These are phyloP conservation scores for Gisinianus flammeolus DNA, from an alignment of 2,888 invertebrate genomes.

Conservation along the genomic window DNA sequence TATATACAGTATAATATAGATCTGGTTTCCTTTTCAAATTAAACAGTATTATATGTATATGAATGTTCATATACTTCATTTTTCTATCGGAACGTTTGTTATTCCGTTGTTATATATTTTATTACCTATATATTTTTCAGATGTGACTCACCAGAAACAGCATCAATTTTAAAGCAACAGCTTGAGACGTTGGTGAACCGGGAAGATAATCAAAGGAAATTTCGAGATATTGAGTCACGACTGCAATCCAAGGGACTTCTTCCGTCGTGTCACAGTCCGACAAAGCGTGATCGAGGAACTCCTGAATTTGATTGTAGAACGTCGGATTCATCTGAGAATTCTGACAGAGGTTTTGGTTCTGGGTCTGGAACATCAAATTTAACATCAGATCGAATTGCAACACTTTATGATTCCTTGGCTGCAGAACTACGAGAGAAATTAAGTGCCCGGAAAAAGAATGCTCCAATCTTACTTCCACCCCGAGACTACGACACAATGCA, in stretches of 20 bases:
- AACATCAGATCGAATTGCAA: slow-evolving; percentile 67
- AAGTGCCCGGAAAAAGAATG: slow-evolving; percentile 62
- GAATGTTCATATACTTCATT: too few relatives aligned
- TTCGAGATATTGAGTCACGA: slow-evolving; percentile 77
- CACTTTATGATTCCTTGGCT: slow-evolving; percentile 87
- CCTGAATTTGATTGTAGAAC: slow-evolving; percentile 59
- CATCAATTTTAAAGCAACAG: slow-evolving; percentile 82
- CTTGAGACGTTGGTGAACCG: slow-evolving; percentile 79
- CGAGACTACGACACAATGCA: slow-evolving; percentile 93
- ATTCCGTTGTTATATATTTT: too few relatives aligned
- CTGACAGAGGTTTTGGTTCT: slow-evolving; percentile 58
- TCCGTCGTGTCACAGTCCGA: slow-evolving; percentile 46
- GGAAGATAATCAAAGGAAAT: slow-evolving; percentile 85
- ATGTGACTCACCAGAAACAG: slow-evolving; percentile 86
- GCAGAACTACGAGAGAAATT: slow-evolving; percentile 85
- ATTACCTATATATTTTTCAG: slow-evolving; percentile 46
- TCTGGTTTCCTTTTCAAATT: too few relatives aligned
- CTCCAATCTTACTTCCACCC: slow-evolving; percentile 86
- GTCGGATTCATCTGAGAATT: slow-evolving; percentile 58
- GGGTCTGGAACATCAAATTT: slow-evolving; percentile 57
- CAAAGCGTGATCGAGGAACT: slow-evolving; percentile 52
- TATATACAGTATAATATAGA: too few relatives aligned
- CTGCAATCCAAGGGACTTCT: slow-evolving; percentile 63
- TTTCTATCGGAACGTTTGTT: too few relatives aligned
- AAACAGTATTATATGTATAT: too few relatives aligned